Percentiles rank a stretch among this genome's conserved stretches.
These are phyloP conservation scores for Nasua narica DNA, from an alignment of 2,797 vertebrate genomes.

Conservation along the genomic window DNA sequence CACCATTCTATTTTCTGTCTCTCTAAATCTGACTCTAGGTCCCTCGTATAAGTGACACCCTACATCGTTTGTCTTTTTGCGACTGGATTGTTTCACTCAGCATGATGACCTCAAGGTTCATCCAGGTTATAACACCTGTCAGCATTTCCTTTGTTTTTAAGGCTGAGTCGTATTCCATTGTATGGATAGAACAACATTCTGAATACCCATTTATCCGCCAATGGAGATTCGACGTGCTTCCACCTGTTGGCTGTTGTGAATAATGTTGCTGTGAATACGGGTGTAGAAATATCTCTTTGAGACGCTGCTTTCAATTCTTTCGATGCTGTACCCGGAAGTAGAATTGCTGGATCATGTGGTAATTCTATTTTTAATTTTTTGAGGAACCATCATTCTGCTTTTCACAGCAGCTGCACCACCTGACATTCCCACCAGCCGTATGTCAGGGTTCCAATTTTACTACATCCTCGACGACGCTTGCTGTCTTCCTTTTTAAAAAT, in stretches of 20 bases:
- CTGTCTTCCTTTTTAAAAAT: not conserved
- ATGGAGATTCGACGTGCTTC: not conserved
- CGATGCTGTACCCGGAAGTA: not conserved
- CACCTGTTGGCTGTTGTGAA: not conserved
- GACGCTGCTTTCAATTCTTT: slow-evolving; percentile 17
- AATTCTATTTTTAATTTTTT: slow-evolving; percentile 1
- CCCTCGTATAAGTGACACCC: not conserved
- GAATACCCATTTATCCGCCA: not conserved
- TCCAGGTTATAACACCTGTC: not conserved
- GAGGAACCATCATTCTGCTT: not conserved
- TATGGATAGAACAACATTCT: not conserved
- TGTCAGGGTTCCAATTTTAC: not conserved
- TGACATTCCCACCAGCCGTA: not conserved
- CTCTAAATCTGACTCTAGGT: not conserved
- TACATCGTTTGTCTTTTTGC: not conserved
- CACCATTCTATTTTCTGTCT: not conserved
- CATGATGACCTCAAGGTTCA: not conserved
- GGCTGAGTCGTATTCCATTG: not conserved
- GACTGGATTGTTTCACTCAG: not conserved
- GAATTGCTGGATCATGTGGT: not conserved
- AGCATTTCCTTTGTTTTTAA: not conserved
- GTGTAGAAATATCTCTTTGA: not conserved
- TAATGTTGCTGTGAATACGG: not conserved
- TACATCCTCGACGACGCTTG: not conserved
- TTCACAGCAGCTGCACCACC: not conserved